Base-by-base conservation (phyloP, 2,888 invertebrate species). In the Pristionchus exspectatus region DNA sequence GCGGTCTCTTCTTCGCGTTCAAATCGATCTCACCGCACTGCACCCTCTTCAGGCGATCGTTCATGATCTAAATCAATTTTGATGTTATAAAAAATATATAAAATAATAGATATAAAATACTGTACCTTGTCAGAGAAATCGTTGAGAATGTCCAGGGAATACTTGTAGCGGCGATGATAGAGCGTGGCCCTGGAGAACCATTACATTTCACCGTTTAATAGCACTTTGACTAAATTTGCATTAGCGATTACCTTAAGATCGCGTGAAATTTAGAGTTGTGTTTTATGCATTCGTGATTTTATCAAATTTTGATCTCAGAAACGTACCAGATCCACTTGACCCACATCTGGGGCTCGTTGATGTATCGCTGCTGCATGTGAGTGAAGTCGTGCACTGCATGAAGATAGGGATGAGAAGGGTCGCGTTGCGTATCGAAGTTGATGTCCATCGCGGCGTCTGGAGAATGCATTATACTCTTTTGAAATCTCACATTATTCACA, bases 91-190 rank as follows among this genome's bases (percentile, higher is more conserved):
- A 27, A 21, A 50, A 24, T 14, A 5, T n/a, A 2, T 9, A 24
- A 44, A 21, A n/a, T 21, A 83, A 84, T 0, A 18, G n/a, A 66
- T 27, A 18, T 38, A 38, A 85, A 69, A 59, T 59, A 66, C 9
- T n/a, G 24, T 92, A 96, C 96, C 92, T 89, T 83, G 21, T n/a
- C 54, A 9, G 90, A 87, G 44, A 91, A 84, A 3, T 54, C 88
- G 10, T 74, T 89, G 12, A 90, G 50, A 38, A 59, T 44, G 59
- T 83, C 38, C 21, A 91, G 33, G 18, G 44, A 27, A 12, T 72
- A 4, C 27, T 81, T 33, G 88, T 83, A 88, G 2, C 24, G 14
- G 14, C 87, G 72, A 24, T 88, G 74, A 56, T 88, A 88, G 56
- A 50, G 18, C 10, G 56, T 59, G 21, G 24, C 24, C 84, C 84